A percentile compares a stretch with the other conserved stretches of the same genome.
These are phyloP conservation scores for Syngnathoides biaculeatus DNA, from an alignment of 2,113 vertebrate genomes.

Conservation along the genomic window DNA sequence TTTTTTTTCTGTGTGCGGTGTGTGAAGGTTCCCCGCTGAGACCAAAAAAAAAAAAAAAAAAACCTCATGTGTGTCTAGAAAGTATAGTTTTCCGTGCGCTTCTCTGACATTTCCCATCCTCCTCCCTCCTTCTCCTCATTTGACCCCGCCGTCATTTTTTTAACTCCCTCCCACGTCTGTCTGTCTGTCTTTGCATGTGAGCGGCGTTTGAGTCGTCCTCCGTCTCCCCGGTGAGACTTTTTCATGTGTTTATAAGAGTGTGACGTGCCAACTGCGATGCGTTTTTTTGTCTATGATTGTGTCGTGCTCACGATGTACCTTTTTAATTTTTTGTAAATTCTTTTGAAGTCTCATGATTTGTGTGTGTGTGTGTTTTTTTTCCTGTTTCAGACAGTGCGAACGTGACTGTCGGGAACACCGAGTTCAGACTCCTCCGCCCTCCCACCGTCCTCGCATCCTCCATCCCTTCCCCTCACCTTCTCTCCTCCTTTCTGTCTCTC, in stretches of 20 bases:
- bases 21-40: not conserved
- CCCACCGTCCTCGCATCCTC: conserved; percentile 16
- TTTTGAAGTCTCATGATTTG: not conserved
- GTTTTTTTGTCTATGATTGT: not conserved
- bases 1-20: not conserved
- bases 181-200: not conserved
- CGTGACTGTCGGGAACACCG: conserved; percentile 61
- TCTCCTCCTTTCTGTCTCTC: conserved; percentile 38
- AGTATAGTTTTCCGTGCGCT: not conserved
- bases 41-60: too few species aligned
- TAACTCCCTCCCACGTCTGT: conserved; percentile 25
- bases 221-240: not conserved
- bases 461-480: conserved; percentile 3
- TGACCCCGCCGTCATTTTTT: conserved; percentile 35
- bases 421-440: conserved; percentile 57
- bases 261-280: not conserved
- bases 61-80: not conserved
- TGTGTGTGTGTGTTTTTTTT: too few species aligned
- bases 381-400: conserved; percentile 52
- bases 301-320: not conserved
- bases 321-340: too few species aligned
- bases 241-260: not conserved
- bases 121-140: conserved; percentile 34
- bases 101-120: conserved; percentile 8
- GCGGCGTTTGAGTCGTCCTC: not conserved